Conservation (phyloP, 2,797 vertebrate genomes). For the Bryconaethiops microstoma region DNA sequence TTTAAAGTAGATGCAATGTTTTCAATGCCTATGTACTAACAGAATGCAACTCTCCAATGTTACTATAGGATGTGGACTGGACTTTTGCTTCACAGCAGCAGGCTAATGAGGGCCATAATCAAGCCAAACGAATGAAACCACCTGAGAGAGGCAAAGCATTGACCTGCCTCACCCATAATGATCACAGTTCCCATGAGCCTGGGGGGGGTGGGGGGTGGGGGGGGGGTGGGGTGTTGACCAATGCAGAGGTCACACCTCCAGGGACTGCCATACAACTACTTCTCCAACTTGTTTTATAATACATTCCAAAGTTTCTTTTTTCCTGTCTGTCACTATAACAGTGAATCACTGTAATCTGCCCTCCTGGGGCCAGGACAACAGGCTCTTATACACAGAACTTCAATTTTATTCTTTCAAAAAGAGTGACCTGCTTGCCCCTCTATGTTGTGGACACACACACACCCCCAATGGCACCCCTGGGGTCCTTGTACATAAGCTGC, state of each 20-base stretch:
- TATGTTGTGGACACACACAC: conserved; percentile 25
- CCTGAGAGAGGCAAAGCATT: conserved; percentile 7
- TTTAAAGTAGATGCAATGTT: too few relatives aligned
- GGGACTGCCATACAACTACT: conserved; percentile 24
- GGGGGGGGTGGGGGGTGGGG: neutral
- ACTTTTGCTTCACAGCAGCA: neutral
- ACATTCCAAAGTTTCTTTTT: conserved; percentile 36
- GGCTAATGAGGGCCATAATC: conserved; percentile 26
- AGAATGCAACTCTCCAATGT: neutral
- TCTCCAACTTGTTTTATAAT: conserved; percentile 29
- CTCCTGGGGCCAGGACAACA: conserved; percentile 31
- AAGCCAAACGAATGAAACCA: conserved; percentile 11
- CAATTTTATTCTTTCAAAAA: conserved; percentile 33
- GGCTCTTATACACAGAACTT: conserved; percentile 51
- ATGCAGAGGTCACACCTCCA: conserved; percentile 16
- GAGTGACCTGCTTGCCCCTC: conserved; percentile 33
- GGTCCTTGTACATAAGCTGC: conserved; percentile 36
- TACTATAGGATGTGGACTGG: neutral
- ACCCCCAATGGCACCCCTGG: conserved; percentile 49
- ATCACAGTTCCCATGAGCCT: conserved; percentile 22
- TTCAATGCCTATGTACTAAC: neutral
- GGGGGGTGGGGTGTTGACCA: conserved; percentile 2
- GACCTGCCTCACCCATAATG: conserved; percentile 34
- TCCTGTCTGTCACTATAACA: conserved; percentile 45
- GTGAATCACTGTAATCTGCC: conserved; percentile 49